phyloP scores from a whole-genome alignment of 2,113 vertebrate species.

The Gallinago jamesoni region DNA sequence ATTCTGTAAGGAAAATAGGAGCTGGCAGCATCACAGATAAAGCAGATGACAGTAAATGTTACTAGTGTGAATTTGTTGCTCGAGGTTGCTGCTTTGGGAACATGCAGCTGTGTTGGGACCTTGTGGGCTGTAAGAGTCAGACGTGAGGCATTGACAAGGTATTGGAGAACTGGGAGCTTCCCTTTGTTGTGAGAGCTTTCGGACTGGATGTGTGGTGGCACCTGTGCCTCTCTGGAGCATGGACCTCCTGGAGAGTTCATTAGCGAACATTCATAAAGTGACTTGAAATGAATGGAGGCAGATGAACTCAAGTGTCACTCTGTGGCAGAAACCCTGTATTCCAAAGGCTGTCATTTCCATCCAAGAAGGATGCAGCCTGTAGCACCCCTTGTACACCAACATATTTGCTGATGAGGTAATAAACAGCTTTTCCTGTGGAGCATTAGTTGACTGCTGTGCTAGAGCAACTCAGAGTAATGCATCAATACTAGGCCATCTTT shows the following conservation, averaged over 20 bases:
- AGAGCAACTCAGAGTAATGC: neutral
- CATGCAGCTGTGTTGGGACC: neutral
- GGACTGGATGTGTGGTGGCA: neutral
- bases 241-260: slow-evolving; percentile 28
- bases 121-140: neutral
- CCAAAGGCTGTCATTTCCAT: neutral
- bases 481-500: neutral
- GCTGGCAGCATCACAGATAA: neutral
- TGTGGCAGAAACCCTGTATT: neutral
- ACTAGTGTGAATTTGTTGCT: neutral
- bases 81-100: neutral
- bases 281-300: slow-evolving; percentile 13
- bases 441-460: neutral
- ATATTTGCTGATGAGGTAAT: neutral
- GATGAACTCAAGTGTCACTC: slow-evolving; percentile 24
- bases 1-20: neutral
- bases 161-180: neutral
- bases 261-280: slow-evolving; percentile 1
- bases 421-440: neutral
- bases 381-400: neutral
- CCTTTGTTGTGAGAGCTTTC: neutral
- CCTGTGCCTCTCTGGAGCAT: slow-evolving; percentile 11
- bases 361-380: neutral
- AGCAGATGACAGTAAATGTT: neutral
- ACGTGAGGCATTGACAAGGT: neutral